Conservation (phyloP, 2,113 vertebrate species). For the human region GRCh38 chr7:18025501-18026000, state of each 20-base stretch:
- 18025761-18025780: not conserved
- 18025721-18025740: not conserved
- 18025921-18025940: not conserved
- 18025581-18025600: conserved; percentile 16
- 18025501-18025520: not conserved
- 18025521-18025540: not conserved
- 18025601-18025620: not conserved
- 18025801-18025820: not conserved
- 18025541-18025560: conserved; percentile 17
- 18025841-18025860: not conserved
- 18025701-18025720: not conserved
- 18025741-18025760: not conserved
- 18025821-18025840: not conserved
- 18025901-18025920: not conserved
- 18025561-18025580: not conserved
- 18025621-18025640: not conserved
- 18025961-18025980: not conserved
- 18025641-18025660: not conserved
- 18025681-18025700: conserved; percentile 28
- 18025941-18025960: not conserved
- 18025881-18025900: not conserved
- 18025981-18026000: not conserved
- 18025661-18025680: not conserved
- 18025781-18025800: accelerated
- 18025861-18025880: not conserved